These are phyloP conservation scores for Ooceraea biroi DNA, from an alignment of 1,140 invertebrate genomes.

Conservation along the genomic window DNA sequence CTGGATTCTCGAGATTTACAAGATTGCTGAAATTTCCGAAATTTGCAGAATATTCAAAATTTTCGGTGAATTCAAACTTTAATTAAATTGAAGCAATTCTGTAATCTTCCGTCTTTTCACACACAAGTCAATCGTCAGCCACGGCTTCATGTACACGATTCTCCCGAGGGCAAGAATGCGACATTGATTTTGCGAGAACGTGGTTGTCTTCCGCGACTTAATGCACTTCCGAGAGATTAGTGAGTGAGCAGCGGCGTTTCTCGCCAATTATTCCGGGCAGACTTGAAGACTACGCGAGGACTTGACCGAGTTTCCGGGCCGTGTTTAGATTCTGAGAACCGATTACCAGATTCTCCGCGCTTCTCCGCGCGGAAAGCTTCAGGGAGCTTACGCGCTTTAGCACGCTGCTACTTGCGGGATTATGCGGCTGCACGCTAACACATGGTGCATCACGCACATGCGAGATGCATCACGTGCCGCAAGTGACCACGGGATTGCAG, in stretches of 20 bases:
- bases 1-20: neutral
- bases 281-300: constrained; percentile 2
- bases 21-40: neutral
- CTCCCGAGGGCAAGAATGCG: neutral
- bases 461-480: constrained; percentile 16
- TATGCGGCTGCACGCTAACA: constrained; percentile 25
- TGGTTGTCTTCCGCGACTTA: neutral
- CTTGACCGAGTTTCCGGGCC: constrained; percentile 33
- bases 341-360: neutral
- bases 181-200: neutral
- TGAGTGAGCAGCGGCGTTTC: constrained; percentile 2
- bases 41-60: neutral
- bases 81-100: constrained; percentile 6
- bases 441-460: constrained; percentile 34
- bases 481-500: neutral
- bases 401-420: constrained; percentile 21
- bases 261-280: constrained; percentile 17
- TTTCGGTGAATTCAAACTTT: neutral
- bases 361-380: constrained; percentile 35
- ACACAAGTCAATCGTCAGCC: constrained; percentile 22
- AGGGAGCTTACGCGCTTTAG: constrained; percentile 57
- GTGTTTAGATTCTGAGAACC: constrained; percentile 31
- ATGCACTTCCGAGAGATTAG: constrained; percentile 12
- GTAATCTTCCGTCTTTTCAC: neutral
- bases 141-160: neutral